Evolutionary conservation across 2,113 vertebrate genomes (phyloP).

Genomic region (Burhinus oedicnemus): DNA sequence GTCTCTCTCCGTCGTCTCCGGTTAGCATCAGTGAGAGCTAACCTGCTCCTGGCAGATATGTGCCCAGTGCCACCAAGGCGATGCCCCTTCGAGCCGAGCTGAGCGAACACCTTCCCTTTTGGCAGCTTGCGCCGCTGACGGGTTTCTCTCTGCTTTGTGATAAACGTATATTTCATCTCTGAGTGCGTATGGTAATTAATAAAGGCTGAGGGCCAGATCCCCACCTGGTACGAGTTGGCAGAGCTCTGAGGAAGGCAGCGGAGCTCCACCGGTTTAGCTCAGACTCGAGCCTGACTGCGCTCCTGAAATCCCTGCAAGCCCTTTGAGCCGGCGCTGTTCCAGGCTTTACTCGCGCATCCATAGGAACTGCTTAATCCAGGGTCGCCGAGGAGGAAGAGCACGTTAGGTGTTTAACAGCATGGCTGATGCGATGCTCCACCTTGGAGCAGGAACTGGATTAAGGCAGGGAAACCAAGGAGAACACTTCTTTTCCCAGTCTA

Average conservation of each 20-base stretch:
- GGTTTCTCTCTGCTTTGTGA: neutral
- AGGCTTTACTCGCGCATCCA: neutral
- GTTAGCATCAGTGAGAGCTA: neutral
- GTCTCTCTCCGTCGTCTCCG: neutral
- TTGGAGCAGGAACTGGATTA: neutral
- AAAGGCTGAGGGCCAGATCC: conserved; percentile 4
- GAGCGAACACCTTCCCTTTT: neutral
- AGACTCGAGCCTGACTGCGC: neutral
- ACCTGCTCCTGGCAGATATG: neutral
- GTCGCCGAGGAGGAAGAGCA: rapidly evolving
- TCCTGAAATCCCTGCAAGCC: neutral
- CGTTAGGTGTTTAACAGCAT: neutral
- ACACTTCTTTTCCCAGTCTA: neutral
- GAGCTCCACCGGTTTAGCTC: neutral
- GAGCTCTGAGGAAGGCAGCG: neutral
- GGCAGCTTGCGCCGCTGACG: neutral
- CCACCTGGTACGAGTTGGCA: neutral
- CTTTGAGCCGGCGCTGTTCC: neutral
- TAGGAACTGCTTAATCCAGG: neutral
- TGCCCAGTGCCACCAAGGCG: neutral
- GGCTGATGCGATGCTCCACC: neutral
- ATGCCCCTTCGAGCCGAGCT: neutral
- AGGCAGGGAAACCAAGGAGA: neutral
- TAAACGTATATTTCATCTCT: conserved; percentile 20
- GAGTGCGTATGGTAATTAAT: neutral